These are phyloP conservation scores for Bathynomus jamesi DNA, from an alignment of 1,140 invertebrate genomes.

Conservation along the genomic window DNA sequence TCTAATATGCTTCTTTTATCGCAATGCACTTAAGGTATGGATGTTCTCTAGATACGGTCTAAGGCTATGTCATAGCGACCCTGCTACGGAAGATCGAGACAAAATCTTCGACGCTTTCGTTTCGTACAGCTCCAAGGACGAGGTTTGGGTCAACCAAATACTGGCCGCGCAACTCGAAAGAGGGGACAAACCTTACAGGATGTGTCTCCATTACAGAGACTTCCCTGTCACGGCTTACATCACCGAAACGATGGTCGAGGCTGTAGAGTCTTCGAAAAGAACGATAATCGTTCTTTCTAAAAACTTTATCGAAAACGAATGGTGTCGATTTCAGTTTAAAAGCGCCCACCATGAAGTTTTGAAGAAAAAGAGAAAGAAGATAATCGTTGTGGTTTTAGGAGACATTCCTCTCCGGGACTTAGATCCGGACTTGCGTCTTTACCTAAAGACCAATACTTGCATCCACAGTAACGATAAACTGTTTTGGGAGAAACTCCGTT, in stretches of 20 bases:
- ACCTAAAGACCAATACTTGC: conserved; percentile 79
- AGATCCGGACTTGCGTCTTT: conserved; percentile 77
- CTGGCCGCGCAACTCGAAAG: conserved; percentile 69
- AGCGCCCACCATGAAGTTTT: conserved; percentile 82
- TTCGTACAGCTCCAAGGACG: conserved; percentile 82
- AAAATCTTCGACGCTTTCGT: conserved; percentile 83
- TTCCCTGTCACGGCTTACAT: conserved; percentile 73
- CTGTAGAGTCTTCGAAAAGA: conserved; percentile 76
- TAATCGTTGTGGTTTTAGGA: conserved; percentile 77
- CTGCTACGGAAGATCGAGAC: conserved; percentile 58
- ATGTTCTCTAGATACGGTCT: conserved; percentile 42
- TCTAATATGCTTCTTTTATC: conserved; percentile 42
- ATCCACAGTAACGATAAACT: conserved; percentile 52
- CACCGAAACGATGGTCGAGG: conserved; percentile 79
- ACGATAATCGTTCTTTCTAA: conserved; percentile 84
- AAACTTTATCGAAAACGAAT: conserved; percentile 88
- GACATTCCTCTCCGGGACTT: conserved; percentile 74
- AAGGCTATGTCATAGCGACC: conserved; percentile 38
- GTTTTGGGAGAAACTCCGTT: conserved; percentile 60
- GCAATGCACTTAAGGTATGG: conserved; percentile 44
- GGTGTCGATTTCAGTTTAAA: conserved; percentile 88
- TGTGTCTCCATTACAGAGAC: conserved; percentile 79
- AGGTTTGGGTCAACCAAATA: conserved; percentile 76
- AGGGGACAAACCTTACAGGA: conserved; percentile 52
- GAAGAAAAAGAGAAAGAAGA: conserved; percentile 61